A percentile compares a stretch with the other conserved stretches of the same genome.
Conservation (phyloP, 2,888 invertebrate genomes). For the Antheraea assamensis region DNA sequence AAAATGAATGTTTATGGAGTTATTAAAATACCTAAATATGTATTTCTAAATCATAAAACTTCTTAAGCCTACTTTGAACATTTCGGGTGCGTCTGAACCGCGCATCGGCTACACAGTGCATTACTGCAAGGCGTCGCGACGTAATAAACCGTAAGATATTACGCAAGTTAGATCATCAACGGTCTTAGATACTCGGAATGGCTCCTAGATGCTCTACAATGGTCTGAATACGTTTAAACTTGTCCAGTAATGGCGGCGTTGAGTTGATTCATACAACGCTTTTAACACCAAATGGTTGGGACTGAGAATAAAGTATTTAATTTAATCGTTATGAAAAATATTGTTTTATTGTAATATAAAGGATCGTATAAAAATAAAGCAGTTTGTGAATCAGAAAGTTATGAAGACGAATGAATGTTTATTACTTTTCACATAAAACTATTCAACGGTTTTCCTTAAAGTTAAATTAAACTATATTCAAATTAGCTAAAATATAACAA, state of each 20-base stretch:
- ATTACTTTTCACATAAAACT: too few relatives aligned
- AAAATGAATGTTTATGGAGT: neutral
- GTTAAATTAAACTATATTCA: too few relatives aligned
- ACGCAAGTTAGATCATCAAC: constrained; percentile 71
- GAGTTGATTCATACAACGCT: constrained; percentile 58
- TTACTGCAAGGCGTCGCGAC: constrained; percentile 58
- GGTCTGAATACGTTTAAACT: constrained; percentile 54
- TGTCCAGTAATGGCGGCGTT: constrained; percentile 48
- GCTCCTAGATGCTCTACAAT: constrained; percentile 42
- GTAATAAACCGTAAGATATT: constrained; percentile 69
- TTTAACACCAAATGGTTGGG: constrained; percentile 2
- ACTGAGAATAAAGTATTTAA: neutral
- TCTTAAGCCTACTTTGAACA: neutral
- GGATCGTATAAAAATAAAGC: too few relatives aligned
- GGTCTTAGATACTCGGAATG: constrained; percentile 52
- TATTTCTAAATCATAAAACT: neutral
- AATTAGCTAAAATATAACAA: too few relatives aligned
- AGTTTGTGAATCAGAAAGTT: too few relatives aligned
- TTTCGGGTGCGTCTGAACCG: neutral
- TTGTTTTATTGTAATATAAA: too few relatives aligned
- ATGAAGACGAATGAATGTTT: too few relatives aligned
- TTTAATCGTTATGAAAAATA: too few relatives aligned
- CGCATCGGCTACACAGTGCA: constrained; percentile 36
- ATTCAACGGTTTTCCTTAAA: too few relatives aligned
- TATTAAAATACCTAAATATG: neutral